Conservation (phyloP, 2,888 invertebrate genomes). For the Heteromyza rotundicornis region DNA sequence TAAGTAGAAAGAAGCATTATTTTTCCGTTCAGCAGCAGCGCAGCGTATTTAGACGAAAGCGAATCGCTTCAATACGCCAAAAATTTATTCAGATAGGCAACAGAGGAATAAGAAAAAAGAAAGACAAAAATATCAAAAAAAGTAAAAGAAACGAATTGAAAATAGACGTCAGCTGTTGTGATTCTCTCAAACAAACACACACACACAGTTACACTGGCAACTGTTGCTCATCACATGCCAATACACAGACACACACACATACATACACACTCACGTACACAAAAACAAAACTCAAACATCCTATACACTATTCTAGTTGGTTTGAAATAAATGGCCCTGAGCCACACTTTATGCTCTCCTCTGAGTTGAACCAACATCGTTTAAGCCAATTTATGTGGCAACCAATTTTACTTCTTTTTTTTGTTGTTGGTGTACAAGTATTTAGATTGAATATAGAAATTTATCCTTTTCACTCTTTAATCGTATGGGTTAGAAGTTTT, state of each 20-base stretch:
- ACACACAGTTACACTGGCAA: not conserved
- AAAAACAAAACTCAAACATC: too few relatives aligned
- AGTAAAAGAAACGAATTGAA: not conserved
- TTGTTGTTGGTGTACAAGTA: too few relatives aligned
- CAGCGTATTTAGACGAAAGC: not conserved
- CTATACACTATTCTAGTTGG: too few relatives aligned
- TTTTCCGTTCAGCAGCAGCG: not conserved
- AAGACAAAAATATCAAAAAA: too few relatives aligned
- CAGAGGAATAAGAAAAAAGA: not conserved
- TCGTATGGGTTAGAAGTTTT: not conserved
- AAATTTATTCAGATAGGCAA: not conserved
- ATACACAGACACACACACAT: too few relatives aligned
- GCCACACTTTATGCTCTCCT: not conserved
- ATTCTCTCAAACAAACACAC: not conserved
- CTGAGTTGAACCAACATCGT: not conserved
- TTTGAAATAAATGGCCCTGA: not conserved
- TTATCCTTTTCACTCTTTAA: not conserved
- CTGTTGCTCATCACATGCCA: not conserved
- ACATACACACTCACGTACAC: too few relatives aligned
- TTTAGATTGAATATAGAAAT: not conserved
- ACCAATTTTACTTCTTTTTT: too few relatives aligned
- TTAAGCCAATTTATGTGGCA: conserved; percentile 2
- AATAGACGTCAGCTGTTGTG: not conserved
- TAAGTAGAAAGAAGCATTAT: too few relatives aligned
- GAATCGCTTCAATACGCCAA: not conserved